Base-by-base conservation (phyloP, 2,888 invertebrate genomes). In the Lasioglossum villosulum region DNA sequence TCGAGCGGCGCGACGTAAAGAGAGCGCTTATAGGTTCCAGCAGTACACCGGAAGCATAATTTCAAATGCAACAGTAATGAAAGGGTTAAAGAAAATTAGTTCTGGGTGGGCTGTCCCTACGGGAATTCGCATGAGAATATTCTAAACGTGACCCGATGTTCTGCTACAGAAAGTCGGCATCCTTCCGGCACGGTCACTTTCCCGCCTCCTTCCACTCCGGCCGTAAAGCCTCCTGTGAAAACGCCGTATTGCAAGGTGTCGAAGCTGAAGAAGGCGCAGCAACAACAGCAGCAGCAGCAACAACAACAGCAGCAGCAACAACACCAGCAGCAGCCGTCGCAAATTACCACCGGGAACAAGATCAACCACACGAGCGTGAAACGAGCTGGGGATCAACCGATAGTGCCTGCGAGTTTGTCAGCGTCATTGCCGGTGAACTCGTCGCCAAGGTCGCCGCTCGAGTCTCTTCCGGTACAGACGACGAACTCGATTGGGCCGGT, bases 161-260 rank as follows among this genome's bases (percentile, higher is more conserved):
- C 75, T 86, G 75, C 86, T 86, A 19, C 89, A 95, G 95, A 95
- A 91, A 94, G 94, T 90, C 93, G 95, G 48, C 95, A 95, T 91
- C 93, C 95, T 77, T 93, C 95, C 59, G 94, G 95, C 48, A 90
- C 93, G 74, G 90, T 92, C 45, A 94, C 91, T 88, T 91, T 95
- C 63, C 94, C 95, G 70, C 93, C 95, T 19, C 94, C 95, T 0
- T 86, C 94, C 30, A 93, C 92, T 23, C 94, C 94, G 12, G 72
- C 91, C 14, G 91, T 93, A 4, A 95, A 94, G 81, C 89, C 93
- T 23, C 75, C 92, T 8, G 90, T 93, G 76, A 95, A 95, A 86
- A 94, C 94, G 4, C 94, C 95, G 0, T 95, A 95, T 82, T 95
- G 95, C 87, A 95, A 95, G 82, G 91, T 95, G 19, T 94, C 95